Evolutionary conservation across 2,888 invertebrate genomes (phyloP), one percentile per base, ranked within the genome.

Genomic region (Morinoia aosen): DNA sequence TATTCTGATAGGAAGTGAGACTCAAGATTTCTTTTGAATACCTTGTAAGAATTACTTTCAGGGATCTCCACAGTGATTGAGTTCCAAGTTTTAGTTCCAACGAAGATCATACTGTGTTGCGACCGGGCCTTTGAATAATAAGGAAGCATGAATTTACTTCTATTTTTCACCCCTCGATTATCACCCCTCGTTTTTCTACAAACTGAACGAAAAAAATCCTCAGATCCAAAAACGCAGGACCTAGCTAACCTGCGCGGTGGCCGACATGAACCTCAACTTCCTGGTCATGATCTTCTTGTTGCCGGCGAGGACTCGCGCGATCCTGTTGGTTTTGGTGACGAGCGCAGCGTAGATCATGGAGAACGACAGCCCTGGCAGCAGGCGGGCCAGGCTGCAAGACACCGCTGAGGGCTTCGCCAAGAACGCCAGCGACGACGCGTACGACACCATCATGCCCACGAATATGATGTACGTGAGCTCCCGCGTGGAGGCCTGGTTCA

Each of bases 301-400:
- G 5, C 98, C 98, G 19, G 98, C 98, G 96, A 98, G 97, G 96
- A 98, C 98, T 64, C 98, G 97, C 0, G 98, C 98, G 96, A 98
- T 98, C 96, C 98, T 97, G 97, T 98, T 98, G 0, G 98, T 98
- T 97, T 98, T 98, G 33, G 98, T 98, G 95, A 98, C 97, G 95
- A 98, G 97, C 14, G 98, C 98, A 0, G 98, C 98, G 97, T 98
- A 98, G 97, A 98, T 98, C 97, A 98, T 98, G 7, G 98, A 98
- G 97, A 97, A 96, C 90, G 96, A 96, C 95, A 96, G 95, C 33
- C 96, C 95, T 98, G 97, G 96, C 98, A 98, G 97, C 12, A 96
- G 57, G 0, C 96, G 64, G n/a, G 96, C 95, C 25, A 96, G 90
- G 61, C 95, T 95, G 90, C 98, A 98, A 16, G 98, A 97, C 33